phyloP scores from a whole-genome alignment of 2,113 vertebrate species.

The Peromyscus californicus region DNA sequence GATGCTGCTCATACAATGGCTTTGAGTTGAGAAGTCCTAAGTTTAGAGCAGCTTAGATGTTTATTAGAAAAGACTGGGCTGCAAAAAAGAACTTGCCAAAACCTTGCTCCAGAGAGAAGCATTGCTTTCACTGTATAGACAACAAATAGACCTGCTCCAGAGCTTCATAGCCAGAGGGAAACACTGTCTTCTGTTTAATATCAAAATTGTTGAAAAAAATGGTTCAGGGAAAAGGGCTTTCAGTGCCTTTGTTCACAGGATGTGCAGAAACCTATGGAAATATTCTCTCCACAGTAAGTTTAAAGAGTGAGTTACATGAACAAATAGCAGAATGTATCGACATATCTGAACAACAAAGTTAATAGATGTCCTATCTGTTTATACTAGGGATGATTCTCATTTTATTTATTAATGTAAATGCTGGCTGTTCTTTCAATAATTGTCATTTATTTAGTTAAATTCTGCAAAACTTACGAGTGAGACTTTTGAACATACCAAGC shows the following conservation, averaged over 20 bases:
- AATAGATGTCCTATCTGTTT: constrained; percentile 5
- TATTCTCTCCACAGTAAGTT: not conserved
- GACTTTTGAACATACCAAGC: constrained; percentile 32
- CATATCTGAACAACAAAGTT: not conserved
- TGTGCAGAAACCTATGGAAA: not conserved
- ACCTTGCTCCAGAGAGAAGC: not conserved
- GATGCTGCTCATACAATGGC: not conserved
- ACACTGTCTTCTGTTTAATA: not conserved
- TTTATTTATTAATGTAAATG: constrained; percentile 31
- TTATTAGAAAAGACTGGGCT: not conserved
- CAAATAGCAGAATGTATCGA: not conserved
- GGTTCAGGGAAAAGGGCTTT: not conserved
- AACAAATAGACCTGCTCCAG: not conserved
- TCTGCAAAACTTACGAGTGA: not conserved
- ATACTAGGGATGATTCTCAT: not conserved
- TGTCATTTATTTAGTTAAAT: constrained; percentile 50
- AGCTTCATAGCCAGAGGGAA: not conserved
- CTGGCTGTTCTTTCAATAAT: not conserved
- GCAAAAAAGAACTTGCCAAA: not conserved
- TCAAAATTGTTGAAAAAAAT: constrained; percentile 12
- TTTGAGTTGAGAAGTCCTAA: not conserved
- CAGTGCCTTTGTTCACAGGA: not conserved
- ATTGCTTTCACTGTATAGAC: not conserved
- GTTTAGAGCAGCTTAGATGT: not conserved
- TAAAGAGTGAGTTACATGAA: constrained; percentile 22